Percentiles rank a stretch among this genome's conserved stretches.
Evolutionary conservation across 2,888 invertebrate genomes (phyloP).

Genomic region (Temnothorax ravouxi): DNA sequence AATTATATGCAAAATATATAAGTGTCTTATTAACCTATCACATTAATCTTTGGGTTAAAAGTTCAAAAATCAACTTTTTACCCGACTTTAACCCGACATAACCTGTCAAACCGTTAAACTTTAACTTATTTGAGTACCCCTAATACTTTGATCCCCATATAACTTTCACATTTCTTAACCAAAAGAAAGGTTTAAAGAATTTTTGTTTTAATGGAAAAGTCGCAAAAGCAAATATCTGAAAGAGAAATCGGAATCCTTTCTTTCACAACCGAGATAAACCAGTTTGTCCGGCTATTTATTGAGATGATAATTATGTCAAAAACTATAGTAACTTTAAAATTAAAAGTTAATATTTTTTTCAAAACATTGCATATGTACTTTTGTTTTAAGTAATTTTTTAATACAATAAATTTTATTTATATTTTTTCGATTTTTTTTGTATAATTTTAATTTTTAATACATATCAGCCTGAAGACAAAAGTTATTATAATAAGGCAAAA

Average conservation of each 20-base stretch:
- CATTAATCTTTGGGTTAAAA: too few species aligned
- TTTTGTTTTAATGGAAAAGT: not conserved
- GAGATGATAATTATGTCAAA: not conserved
- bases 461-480: not conserved
- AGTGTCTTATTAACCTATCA: too few species aligned
- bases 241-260: not conserved
- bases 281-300: not conserved
- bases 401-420: not conserved
- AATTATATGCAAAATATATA: too few species aligned
- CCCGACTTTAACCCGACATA: too few species aligned
- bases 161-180: not conserved
- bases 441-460: not conserved
- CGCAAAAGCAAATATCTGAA: not conserved
- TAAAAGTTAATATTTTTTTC: not conserved
- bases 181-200: conserved; percentile 14
- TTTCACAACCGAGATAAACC: not conserved
- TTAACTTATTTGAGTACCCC: too few species aligned
- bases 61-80: too few species aligned
- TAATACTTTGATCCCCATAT: not conserved
- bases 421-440: not conserved
- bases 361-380: not conserved
- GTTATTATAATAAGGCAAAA: not conserved
- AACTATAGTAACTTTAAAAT: not conserved
- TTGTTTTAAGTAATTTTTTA: not conserved
- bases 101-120: too few species aligned